Evolutionary conservation across 2,797 vertebrate species (phyloP), one percentile per base, ranked within the genome.

Genomic region (Gouania willdenowi): DNA sequence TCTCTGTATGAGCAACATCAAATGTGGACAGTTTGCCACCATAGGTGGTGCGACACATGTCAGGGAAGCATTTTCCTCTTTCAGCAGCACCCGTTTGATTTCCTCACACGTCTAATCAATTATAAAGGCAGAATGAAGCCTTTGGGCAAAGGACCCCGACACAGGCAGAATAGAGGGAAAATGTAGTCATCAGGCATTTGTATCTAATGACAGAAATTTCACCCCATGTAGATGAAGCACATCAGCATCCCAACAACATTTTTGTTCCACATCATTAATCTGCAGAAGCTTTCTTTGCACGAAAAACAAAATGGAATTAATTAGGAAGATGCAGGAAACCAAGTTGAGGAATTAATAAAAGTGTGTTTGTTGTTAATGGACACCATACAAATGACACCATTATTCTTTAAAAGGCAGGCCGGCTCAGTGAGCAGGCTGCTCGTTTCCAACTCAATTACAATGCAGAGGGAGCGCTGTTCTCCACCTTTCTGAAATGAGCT

Each of bases 281-380:
- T 84, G 76, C 81, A 85, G 81, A 87, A 87, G 84, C 88, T 85
- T 91, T 75, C 77, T 84, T 71, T 82, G 79, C 35, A 43, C 77
- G 86, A 83, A 83, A 88, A 85, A 71, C 71, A 82, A 91, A 89
- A 91, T 89, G 80, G 85, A 90, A 93, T 93, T 92, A 93, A 91
- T 90, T 85, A 89, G 70, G 75, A 55, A 72, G 80, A 87, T 78
- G 68, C 74, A 88, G 87, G 84, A 92, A 92, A 90, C 46, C 76
- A 89, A 90, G 82, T 75, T 86, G 60, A 84, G 73, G 85, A 92
- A 94, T 91, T 92, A 91, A 91, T 87, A 93, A 91, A 87, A 75
- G 40, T 46, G 77, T 59, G 66, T 88, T 91, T 30, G 61, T 72
- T 67, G 84, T 89, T 91, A 91, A 90, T 89, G 78, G 84, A 83